Base-by-base conservation (phyloP, 2,888 invertebrate genomes). In the Gymnocheta viridis region DNA sequence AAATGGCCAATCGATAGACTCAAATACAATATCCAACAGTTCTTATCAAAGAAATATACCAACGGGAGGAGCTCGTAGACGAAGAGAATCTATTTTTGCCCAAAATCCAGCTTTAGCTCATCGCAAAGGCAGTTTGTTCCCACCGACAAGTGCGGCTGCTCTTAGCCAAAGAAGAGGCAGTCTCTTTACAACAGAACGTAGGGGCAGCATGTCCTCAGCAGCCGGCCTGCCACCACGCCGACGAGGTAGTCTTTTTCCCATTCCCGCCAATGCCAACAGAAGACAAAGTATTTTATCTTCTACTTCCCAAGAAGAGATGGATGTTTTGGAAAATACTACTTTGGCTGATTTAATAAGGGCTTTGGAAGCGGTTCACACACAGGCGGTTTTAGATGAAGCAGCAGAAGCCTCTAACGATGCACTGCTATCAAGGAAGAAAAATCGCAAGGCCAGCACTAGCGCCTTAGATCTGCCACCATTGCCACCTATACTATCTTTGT, bases 311-410 rank as follows among this genome's bases (percentile, higher is more conserved):
- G 90, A 90, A 79, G 90, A 91, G 41, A 88, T 90, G 85, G 89
- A 91, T 88, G 94, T 96, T 12, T 92, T 97, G 74, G 97, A 97
- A 91, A 95, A 96, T 87, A 97, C 97, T 0, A 96, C 96, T 24
- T 93, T 97, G 14, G 97, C 96, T 0, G 96, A 97, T 91, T 93
- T 97, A 72, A 93, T 97, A 29, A 93, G 96, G 76, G 96, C 96
- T 0, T 91, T 97, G 62, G 95, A 96, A 60, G 94, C 95, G n/a
- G 93, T 96, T 32, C 94, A 94, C 85, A 92, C 93, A 0, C 91
- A 92, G 64, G 93, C 93, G 0, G 92, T 88, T 12, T 78, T 91
- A 32, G 90, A 89, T 38, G 90, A 90, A 22, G 80, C 91, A 19
- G 89, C 89, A 12, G 90, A 90, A 44, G 77, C 67, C 7, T 77